A percentile compares a stretch with the other conserved stretches of the same genome.
These are phyloP conservation scores for Poeciliopsis turneri DNA, from an alignment of 2,797 vertebrate genomes.

Conservation along the genomic window DNA sequence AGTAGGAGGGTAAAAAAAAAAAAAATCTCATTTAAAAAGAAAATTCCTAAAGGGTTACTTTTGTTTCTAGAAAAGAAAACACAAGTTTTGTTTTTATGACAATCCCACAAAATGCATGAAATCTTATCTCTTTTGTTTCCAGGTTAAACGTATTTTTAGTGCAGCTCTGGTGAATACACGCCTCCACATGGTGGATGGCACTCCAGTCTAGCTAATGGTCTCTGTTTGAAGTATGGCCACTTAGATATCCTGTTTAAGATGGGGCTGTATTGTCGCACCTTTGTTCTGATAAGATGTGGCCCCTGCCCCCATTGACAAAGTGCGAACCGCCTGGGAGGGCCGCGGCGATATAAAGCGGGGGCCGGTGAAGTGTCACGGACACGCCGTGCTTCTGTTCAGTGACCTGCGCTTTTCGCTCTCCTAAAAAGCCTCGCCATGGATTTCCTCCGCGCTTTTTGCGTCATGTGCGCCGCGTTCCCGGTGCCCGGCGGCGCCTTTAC, in stretches of 20 bases:
- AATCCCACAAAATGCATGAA: not conserved
- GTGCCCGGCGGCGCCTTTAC: conserved; percentile 72
- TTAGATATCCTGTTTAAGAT: conserved; percentile 79
- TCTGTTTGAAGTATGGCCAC: conserved; percentile 82
- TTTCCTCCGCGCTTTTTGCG: conserved; percentile 62
- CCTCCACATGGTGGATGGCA: conserved; percentile 40
- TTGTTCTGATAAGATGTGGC: conserved; percentile 76
- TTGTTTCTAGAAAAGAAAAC: not conserved
- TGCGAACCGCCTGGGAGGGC: conserved; percentile 79
- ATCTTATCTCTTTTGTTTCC: not conserved
- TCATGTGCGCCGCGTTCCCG: conserved; percentile 66
- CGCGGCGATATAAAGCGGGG: conserved; percentile 75
- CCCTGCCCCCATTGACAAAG: conserved; percentile 77
- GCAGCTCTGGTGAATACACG: conserved; percentile 47
- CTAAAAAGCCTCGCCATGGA: conserved; percentile 61
- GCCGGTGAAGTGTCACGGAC: conserved; percentile 55
- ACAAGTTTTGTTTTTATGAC: not conserved
- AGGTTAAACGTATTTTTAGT: conserved; percentile 23
- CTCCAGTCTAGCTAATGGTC: conserved; percentile 65
- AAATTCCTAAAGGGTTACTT: not conserved
- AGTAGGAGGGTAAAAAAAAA: not conserved
- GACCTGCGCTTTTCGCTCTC: too few species aligned
- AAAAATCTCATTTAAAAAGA: too few species aligned
- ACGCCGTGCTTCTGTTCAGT: conserved; percentile 48
- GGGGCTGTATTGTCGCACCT: conserved; percentile 81